Base-by-base conservation (phyloP, 2,888 invertebrate genomes). In the Eustalomyia histrio region DNA sequence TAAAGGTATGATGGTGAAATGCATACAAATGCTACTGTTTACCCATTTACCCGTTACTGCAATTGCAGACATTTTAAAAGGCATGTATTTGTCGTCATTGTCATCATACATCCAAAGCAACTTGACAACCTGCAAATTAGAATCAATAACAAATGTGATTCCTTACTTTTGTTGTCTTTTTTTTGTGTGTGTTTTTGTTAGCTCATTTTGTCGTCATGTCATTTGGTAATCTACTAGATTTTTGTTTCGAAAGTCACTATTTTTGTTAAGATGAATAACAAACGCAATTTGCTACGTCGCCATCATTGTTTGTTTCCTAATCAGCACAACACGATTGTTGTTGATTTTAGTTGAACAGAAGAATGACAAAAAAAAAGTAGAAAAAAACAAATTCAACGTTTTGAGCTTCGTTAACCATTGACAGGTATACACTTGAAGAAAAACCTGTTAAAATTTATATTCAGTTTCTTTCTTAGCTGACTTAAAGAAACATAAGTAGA, bases 121-220 rank as follows among this genome's bases (percentile, higher is more conserved):
- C 78, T 78, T 81, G 81, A 81, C 81, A 78, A 78, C 74, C 81
- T 81, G 81, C 78, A 81, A 81, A 81, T 81, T 81, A 81, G 78
- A 78, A 78, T 78, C 81, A 78, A 81, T 75, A 81, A 81, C 78
- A 81, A 78, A 78, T 67, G 69, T 65, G 35, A 64, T 57, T 65
- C 52, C 67, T 74, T 63, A 24, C 68, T 61, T 53, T 53, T n/a
- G n/a, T n/a, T n/a, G n/a, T n/a, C n/a, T n/a, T n/a, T 68, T 43
- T 58, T 53, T 33, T 21, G 47, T 47, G 35, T 60, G 29, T 58
- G 18, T 47, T 47, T n/a, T 50, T 52, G 63, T 21, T 69, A 69
- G 58, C 52, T 55, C 24, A 3, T 16, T 53, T 67, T 72, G 57
- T 68, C 68, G 71, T 67, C 80, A 76, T 72, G 68, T 68, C 76